These are phyloP conservation scores for Cyclophora punctaria DNA, from an alignment of 2,888 invertebrate genomes.

Conservation along the genomic window DNA sequence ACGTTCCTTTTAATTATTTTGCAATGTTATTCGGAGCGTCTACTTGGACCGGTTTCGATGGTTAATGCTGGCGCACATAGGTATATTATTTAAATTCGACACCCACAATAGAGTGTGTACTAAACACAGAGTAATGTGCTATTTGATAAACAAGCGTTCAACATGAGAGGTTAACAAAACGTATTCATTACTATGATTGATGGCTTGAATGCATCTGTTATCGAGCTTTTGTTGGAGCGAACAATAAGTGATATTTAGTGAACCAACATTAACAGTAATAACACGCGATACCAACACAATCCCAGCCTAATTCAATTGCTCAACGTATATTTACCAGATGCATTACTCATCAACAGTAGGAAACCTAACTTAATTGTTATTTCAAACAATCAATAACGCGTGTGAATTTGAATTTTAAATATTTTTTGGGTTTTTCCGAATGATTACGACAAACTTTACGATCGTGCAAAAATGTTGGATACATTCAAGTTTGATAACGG, in stretches of 20 bases:
- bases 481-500: conserved; percentile 34
- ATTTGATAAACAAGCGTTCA: too few relatives aligned
- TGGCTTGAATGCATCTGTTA: conserved; percentile 1
- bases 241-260: conserved; percentile 15
- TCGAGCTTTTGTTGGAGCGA: conserved; percentile 2
- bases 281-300: conserved; percentile 22
- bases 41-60: conserved; percentile 11
- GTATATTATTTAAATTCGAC: conserved; percentile 10
- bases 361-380: conserved; percentile 19
- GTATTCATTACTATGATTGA: conserved; percentile 3
- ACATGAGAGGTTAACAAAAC: neutral
- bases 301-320: conserved; percentile 38
- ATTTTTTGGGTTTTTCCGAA: conserved; percentile 27
- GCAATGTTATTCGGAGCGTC: conserved; percentile 16
- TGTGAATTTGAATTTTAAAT: conserved; percentile 15
- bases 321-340: conserved; percentile 19
- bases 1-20: conserved; percentile 23
- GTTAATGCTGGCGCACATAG: conserved; percentile 3
- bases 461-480: conserved; percentile 10
- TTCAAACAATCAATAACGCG: conserved; percentile 9
- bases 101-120: conserved; percentile 11
- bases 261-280: conserved; percentile 22
- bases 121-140: too few relatives aligned
- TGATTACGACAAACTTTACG: too few relatives aligned
- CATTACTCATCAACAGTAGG: conserved; percentile 31